Conservation (phyloP, 2,888 invertebrate genomes). For the Chalcosyrphus nemorum region DNA sequence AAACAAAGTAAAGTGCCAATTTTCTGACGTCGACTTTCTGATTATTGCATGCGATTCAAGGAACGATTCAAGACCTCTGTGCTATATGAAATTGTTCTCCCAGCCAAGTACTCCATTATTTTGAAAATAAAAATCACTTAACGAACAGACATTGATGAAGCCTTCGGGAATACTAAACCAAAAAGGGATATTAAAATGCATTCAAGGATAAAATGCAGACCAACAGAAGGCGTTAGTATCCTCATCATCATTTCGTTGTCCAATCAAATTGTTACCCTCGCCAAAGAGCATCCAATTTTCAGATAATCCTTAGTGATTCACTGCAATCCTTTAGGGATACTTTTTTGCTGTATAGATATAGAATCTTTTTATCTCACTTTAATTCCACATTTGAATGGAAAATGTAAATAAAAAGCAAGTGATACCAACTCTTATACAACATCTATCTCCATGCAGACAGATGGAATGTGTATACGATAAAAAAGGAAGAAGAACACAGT, state of each 20-base stretch:
- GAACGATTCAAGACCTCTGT: too few relatives aligned
- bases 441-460: not conserved
- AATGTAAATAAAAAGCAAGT: conserved; percentile 25
- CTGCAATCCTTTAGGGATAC: not conserved
- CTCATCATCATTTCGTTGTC: conserved; percentile 5
- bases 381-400: conserved; percentile 27
- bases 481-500: not conserved
- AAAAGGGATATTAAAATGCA: conserved; percentile 28
- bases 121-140: not conserved
- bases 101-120: not conserved
- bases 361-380: conserved; percentile 32
- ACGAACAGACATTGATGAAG: conserved; percentile 8
- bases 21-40: too few relatives aligned
- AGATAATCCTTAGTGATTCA: conserved; percentile 35
- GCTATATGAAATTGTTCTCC: too few relatives aligned
- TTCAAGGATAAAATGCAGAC: not conserved
- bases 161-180: not conserved
- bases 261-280: not conserved
- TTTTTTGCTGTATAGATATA: not conserved
- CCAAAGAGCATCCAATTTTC: conserved; percentile 26
- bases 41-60: too few relatives aligned
- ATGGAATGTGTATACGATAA: not conserved
- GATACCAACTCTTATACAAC: not conserved
- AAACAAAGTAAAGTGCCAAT: too few relatives aligned
- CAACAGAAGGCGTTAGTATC: not conserved